Evolutionary conservation across 2,113 vertebrate species (phyloP).

Genomic region (Grantiella picta): DNA sequence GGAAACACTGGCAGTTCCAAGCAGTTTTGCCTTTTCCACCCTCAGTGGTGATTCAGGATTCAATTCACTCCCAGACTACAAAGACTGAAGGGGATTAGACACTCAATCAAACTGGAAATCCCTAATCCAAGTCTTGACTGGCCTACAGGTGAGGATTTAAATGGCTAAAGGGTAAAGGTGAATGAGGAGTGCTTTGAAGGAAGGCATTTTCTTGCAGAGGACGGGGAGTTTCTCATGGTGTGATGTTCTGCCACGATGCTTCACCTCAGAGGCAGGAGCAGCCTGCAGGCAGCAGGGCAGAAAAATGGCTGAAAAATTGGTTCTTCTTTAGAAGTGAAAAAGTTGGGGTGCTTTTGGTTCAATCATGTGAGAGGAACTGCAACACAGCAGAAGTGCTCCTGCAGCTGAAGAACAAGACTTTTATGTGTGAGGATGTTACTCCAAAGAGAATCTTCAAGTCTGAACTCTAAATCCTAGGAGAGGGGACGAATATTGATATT

Average conservation of each 20-base stretch:
- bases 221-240: rapidly evolving
- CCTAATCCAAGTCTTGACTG: background rate
- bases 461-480: background rate
- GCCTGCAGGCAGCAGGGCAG: background rate
- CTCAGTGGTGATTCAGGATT: background rate
- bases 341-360: background rate
- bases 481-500: background rate
- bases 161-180: background rate
- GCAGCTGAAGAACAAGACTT: background rate
- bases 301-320: background rate
- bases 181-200: background rate
- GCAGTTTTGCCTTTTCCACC: background rate
- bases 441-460: background rate
- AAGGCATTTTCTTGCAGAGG: background rate
- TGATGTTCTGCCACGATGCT: background rate
- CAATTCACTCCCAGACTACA: background rate
- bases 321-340: background rate
- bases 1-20: background rate
- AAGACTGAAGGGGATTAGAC: background rate
- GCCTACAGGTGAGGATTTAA: background rate
- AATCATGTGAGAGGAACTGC: background rate
- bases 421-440: background rate
- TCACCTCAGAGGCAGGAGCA: background rate
- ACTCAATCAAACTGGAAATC: background rate
- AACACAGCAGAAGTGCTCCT: background rate